Evolutionary conservation across 2,888 invertebrate species (phyloP).

Genomic region (Venusia cambrica): DNA sequence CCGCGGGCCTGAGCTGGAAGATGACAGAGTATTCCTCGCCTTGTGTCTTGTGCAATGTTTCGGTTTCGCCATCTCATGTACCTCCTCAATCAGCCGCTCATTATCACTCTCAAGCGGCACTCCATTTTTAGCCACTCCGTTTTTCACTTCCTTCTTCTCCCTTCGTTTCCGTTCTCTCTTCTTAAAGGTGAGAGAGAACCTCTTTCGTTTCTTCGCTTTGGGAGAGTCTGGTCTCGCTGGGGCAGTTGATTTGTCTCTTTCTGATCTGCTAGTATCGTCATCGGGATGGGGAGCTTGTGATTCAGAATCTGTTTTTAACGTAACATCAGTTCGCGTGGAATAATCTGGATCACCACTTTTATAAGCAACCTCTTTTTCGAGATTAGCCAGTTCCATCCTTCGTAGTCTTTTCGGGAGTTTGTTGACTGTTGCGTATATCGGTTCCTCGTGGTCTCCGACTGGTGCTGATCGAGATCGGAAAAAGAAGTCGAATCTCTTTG

Average conservation of each 20-base stretch:
- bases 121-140: conserved; percentile 58
- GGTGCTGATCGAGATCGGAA: conserved; percentile 76
- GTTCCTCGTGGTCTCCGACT: conserved; percentile 72
- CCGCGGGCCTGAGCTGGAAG: conserved; percentile 73
- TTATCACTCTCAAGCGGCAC: conserved; percentile 64
- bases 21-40: conserved; percentile 65
- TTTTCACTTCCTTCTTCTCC: conserved; percentile 65
- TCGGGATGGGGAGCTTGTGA: conserved; percentile 64
- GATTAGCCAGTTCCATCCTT: conserved; percentile 69
- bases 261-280: conserved; percentile 72
- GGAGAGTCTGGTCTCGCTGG: conserved; percentile 68
- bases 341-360: conserved; percentile 66
- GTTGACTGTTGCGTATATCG: conserved; percentile 76
- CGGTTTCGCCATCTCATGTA: conserved; percentile 50
- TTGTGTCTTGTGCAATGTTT: conserved; percentile 62
- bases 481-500: conserved; percentile 73
- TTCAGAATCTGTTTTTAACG: conserved; percentile 68
- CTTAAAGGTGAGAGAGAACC: conserved; percentile 72
- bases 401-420: conserved; percentile 74
- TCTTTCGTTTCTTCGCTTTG: conserved; percentile 70
- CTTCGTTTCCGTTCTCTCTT: conserved; percentile 71
- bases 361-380: conserved; percentile 74
- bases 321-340: conserved; percentile 64
- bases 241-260: conserved; percentile 63
- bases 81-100: conserved; percentile 68